Evolutionary conservation across 2,797 vertebrate species (phyloP), one percentile per base, ranked within the genome.

Genomic region (Sebastes kiyomatsui): DNA sequence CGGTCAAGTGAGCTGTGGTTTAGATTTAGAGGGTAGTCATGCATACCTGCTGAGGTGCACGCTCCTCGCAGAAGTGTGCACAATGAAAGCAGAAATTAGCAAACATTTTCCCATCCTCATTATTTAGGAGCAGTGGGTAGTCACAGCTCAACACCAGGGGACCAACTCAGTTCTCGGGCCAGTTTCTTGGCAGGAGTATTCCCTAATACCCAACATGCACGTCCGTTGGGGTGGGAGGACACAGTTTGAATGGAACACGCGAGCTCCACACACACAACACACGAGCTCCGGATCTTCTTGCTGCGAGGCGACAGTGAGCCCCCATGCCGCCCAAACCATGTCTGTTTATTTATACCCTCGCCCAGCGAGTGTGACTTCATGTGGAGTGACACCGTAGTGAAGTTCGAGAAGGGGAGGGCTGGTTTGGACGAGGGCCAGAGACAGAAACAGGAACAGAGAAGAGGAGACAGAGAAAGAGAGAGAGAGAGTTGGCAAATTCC

Each of bases 291-390:
- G 30, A 81, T 79, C 13, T 42, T 75, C 79, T 76, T 65, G 73
- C 84, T 85, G 75, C 64, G 81, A 83, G 67, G 68, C 1, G 52
- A 79, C 80, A 64, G 71, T 27, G 64, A 91, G 66, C 49, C 61
- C 7, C 35, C 22, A 27, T 14, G 77, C 76, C 16, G 22, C 81
- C 69, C 54, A 79, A 83, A 84, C 59, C 18, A 5, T 33, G 73
- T 70, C 84, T 83, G 82, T 90, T 90, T 91, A 89, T 89, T 90
- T 90, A 87, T 92, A 90, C 77, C 67, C 54, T 80, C 52, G 2
- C 65, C 78, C 75, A 69, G 80, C 74, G 67, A 87, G 81, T 91
- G 84, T 75, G 86, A 88, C 82, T 87, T 91, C 82, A 88, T 78
- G 82, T 77, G 46, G 82, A 87, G 81, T 78, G 87, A 84, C 64